These are phyloP conservation scores for Echinops telfairi DNA, from an alignment of 2,113 vertebrate species.

Conservation along the genomic window DNA sequence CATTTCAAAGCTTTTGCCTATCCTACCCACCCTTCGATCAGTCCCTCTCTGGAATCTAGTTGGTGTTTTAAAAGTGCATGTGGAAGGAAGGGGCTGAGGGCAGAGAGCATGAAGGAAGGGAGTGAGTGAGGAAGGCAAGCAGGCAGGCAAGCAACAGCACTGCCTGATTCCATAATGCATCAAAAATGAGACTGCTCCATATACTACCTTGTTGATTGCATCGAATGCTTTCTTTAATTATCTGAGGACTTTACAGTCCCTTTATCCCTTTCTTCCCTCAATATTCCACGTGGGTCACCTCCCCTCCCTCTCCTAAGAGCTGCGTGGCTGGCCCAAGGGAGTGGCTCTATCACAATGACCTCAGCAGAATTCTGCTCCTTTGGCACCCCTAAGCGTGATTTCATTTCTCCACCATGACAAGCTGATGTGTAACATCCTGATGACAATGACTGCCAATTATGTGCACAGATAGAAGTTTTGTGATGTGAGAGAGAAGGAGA, in stretches of 20 bases:
- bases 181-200: neutral
- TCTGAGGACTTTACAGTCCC: neutral
- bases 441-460: slow-evolving; percentile 3
- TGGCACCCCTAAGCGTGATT: neutral
- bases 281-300: neutral
- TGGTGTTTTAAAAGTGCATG: neutral
- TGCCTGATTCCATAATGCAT: neutral
- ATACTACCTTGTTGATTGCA: neutral
- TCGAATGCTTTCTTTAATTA: neutral
- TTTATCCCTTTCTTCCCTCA: neutral
- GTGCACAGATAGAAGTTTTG: neutral
- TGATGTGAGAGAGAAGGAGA: neutral
- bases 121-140: neutral
- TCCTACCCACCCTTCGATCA: neutral
- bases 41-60: neutral
- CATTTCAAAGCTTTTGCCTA: neutral
- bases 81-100: neutral
- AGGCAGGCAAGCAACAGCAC: neutral
- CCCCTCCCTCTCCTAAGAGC: neutral
- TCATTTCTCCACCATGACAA: neutral
- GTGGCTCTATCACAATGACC: neutral
- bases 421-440: neutral
- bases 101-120: neutral
- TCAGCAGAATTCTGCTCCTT: neutral
- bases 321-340: neutral